A percentile compares a stretch with the other conserved stretches of the same genome.
These are phyloP conservation scores for Sicus ferrugineus DNA, from an alignment of 2,888 invertebrate genomes.

Conservation along the genomic window DNA sequence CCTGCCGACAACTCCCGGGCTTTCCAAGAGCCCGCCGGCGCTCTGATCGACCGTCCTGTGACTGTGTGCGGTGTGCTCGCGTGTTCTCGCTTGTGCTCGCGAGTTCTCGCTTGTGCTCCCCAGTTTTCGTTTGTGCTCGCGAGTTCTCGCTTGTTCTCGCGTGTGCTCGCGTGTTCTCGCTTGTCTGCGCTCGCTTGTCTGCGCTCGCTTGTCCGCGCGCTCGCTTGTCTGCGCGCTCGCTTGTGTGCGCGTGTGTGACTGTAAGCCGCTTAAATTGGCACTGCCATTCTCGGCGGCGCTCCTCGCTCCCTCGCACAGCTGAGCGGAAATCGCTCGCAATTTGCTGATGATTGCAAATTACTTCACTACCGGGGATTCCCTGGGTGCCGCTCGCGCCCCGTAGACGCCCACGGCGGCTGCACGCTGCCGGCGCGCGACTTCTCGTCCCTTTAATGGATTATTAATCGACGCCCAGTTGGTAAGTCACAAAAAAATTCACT, in stretches of 20 bases:
- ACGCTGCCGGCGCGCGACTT: background rate
- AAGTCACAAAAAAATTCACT: too few species aligned
- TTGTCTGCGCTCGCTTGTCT: background rate
- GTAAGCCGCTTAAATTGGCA: conserved; percentile 4
- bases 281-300: conserved; percentile 9
- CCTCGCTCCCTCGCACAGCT: conserved; percentile 36
- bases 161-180: background rate
- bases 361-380: conserved; percentile 33
- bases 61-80: background rate
- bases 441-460: conserved; percentile 25
- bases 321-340: conserved; percentile 41
- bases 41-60: conserved; percentile 6
- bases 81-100: background rate
- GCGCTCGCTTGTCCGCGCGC: background rate
- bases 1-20: background rate
- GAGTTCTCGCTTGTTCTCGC: background rate
- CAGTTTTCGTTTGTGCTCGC: background rate
- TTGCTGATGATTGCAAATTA: conserved; percentile 44
- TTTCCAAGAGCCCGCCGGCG: background rate
- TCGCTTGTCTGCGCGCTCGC: background rate
- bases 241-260: conserved; percentile 1
- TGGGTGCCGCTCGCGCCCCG: background rate
- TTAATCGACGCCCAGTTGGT: conserved; percentile 23
- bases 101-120: background rate
- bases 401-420: background rate